A percentile compares a stretch with the other conserved stretches of the same genome.
phyloP scores from a whole-genome alignment of 2,113 vertebrate genomes.

The Macaca nemestrina region DNA sequence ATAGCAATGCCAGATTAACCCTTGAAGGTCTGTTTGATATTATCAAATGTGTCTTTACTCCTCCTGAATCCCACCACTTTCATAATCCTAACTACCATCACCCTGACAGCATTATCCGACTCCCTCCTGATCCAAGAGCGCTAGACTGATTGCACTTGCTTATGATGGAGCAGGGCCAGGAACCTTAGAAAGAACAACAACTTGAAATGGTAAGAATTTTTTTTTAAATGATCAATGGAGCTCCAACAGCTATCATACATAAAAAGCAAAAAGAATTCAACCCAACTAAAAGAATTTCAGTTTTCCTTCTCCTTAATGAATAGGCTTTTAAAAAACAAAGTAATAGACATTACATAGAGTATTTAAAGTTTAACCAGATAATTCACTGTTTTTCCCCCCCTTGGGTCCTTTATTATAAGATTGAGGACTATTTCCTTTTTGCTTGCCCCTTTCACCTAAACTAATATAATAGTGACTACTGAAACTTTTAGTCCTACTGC shows the following conservation, averaged over 20 bases:
- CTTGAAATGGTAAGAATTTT: neutral
- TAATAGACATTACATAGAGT: neutral
- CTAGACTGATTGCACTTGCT: neutral
- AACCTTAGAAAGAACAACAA: neutral
- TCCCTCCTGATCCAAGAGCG: neutral
- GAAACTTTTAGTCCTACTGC: neutral
- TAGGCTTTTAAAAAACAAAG: slow-evolving; percentile 26
- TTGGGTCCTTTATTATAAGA: neutral
- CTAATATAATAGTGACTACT: neutral
- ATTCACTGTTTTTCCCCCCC: neutral
- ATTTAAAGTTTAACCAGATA: neutral
- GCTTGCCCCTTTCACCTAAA: neutral
- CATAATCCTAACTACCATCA: neutral
- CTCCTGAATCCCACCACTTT: neutral
- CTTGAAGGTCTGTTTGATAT: neutral
- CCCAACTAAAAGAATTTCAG: neutral
- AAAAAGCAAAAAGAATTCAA: neutral
- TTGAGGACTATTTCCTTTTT: neutral
- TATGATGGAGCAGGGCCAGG: neutral
- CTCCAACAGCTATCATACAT: neutral
- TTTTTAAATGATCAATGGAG: neutral
- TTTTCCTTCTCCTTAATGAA: neutral
- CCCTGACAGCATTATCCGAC: neutral
- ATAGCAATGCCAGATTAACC: neutral
- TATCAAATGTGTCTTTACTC: neutral